Evolutionary conservation across 2,113 vertebrate genomes (phyloP).

Genomic region (Tiliqua scincoides): DNA sequence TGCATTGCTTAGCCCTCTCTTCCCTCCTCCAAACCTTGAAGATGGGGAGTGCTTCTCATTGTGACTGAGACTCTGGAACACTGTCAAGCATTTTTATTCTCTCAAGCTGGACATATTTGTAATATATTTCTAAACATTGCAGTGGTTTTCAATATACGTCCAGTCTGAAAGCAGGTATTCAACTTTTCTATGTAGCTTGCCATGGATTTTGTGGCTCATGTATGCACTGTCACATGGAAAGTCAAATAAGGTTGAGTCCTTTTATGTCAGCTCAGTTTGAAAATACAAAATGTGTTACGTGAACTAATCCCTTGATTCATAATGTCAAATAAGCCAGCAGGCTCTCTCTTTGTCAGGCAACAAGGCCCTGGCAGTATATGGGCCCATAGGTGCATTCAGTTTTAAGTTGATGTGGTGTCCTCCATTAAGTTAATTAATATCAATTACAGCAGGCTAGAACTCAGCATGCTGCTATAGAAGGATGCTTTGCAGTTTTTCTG

Average conservation of each 20-base stretch:
- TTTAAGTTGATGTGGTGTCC: background rate
- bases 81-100: background rate
- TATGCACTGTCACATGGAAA: background rate
- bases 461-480: background rate
- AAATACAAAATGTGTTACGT: background rate
- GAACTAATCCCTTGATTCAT: background rate
- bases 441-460: background rate
- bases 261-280: background rate
- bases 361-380: background rate
- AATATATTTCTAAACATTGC: background rate
- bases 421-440: background rate
- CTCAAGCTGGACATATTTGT: background rate
- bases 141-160: background rate
- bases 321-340: background rate
- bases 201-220: background rate
- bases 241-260: background rate
- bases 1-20: too few relatives aligned
- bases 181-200: background rate
- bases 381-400: background rate
- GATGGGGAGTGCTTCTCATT: too few relatives aligned
- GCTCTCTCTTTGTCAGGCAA: background rate
- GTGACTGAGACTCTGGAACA: too few relatives aligned
- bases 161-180: background rate
- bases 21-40: too few relatives aligned
- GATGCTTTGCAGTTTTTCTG: background rate